These are phyloP conservation scores for Bemisia tabaci DNA, from an alignment of 1,140 invertebrate genomes.

Conservation along the genomic window DNA sequence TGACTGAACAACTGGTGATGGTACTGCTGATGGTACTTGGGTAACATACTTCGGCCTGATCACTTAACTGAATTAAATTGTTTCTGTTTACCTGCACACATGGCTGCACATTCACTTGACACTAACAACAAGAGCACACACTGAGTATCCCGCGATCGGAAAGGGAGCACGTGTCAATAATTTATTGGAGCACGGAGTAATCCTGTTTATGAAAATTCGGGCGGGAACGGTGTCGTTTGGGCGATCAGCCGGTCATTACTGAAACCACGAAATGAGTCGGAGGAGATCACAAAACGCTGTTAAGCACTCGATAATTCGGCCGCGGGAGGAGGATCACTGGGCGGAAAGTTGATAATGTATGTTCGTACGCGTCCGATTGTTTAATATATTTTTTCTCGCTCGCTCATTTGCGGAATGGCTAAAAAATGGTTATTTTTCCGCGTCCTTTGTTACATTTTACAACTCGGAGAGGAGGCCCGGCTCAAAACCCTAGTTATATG, in stretches of 20 bases:
- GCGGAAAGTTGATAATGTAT: not conserved
- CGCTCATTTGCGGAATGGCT: not conserved
- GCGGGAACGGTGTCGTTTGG: too few relatives aligned
- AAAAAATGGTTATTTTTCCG: not conserved
- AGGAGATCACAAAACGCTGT: not conserved
- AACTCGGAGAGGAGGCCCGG: not conserved
- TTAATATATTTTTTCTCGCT: not conserved
- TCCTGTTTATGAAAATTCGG: too few relatives aligned
- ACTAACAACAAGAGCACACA: too few relatives aligned
- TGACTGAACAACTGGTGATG: constrained; percentile 43
- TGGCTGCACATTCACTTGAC: too few relatives aligned
- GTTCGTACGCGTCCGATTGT: not conserved
- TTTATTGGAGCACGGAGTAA: too few relatives aligned
- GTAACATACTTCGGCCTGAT: constrained; percentile 58
- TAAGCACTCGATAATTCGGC: not conserved
- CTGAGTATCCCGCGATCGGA: too few relatives aligned
- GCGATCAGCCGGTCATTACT: not conserved
- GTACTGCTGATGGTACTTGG: constrained; percentile 77
- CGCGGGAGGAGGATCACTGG: not conserved
- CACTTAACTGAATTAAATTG: not conserved
- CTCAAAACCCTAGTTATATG: not conserved
- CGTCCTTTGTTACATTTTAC: not conserved
- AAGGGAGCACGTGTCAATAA: too few relatives aligned
- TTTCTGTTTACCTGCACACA: not conserved
- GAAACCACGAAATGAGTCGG: not conserved